Percentiles rank a stretch among this genome's conserved stretches.
phyloP scores from a whole-genome alignment of 1,140 invertebrate species.

The Mercenaria mercenaria region DNA sequence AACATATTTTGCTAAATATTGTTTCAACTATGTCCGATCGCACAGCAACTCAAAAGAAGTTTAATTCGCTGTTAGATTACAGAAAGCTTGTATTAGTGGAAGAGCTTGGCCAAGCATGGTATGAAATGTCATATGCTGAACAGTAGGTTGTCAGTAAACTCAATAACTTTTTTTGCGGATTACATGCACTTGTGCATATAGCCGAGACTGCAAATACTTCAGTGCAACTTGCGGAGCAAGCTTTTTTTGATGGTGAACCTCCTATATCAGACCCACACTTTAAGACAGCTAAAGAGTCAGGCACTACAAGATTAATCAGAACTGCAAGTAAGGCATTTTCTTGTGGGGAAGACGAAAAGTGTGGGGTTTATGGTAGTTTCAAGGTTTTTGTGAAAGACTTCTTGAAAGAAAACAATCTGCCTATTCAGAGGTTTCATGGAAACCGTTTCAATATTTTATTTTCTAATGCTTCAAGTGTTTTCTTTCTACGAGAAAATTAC shows the following conservation, averaged over 20 bases:
- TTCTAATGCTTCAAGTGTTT: background rate
- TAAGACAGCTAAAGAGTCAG: slow-evolving; percentile 15
- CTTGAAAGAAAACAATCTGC: slow-evolving; percentile 20
- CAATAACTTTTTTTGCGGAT: slow-evolving; percentile 60
- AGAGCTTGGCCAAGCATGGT: slow-evolving; percentile 47
- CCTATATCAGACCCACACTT: slow-evolving; percentile 50
- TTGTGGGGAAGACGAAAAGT: slow-evolving; percentile 61
- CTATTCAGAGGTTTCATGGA: slow-evolving; percentile 35
- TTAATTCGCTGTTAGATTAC: slow-evolving; percentile 62
- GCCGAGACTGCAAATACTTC: slow-evolving; percentile 26
- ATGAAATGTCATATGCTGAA: slow-evolving; percentile 29
- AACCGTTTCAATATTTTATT: slow-evolving; percentile 64
- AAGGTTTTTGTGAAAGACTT: slow-evolving; percentile 9
- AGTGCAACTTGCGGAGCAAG: slow-evolving; percentile 27
- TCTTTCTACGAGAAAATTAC: background rate
- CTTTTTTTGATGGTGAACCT: slow-evolving; percentile 34
- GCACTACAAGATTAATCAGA: slow-evolving; percentile 20
- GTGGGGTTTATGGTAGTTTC: slow-evolving; percentile 23
- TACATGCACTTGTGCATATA: slow-evolving; percentile 60
- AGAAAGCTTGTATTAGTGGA: slow-evolving; percentile 45
- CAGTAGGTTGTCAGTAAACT: slow-evolving; percentile 24
- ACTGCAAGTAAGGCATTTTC: slow-evolving; percentile 63
- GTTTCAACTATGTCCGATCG: slow-evolving; percentile 68
- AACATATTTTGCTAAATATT: slow-evolving; percentile 63
- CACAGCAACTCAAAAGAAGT: slow-evolving; percentile 60